Evolutionary conservation across 2,797 vertebrate species (phyloP).

Genomic region (Carapus acus): DNA sequence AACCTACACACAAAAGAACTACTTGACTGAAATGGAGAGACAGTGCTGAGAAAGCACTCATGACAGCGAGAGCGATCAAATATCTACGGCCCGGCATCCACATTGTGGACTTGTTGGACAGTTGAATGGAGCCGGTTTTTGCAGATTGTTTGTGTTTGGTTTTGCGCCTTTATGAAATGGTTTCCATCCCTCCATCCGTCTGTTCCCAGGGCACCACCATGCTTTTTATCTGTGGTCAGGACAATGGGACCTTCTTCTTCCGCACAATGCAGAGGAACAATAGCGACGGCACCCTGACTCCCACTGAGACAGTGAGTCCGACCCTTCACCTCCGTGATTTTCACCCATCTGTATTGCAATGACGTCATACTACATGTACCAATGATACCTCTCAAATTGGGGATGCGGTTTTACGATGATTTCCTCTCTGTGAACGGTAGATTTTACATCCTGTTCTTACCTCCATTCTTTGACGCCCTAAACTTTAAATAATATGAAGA

Average conservation of each 20-base stretch:
- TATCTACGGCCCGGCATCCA: background rate
- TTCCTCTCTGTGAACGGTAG: no score
- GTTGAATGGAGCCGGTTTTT: background rate
- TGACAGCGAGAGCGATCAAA: no score
- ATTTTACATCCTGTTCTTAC: no score
- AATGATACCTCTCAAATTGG: no score
- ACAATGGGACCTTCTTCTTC: conserved; percentile 17
- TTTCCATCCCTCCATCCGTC: background rate
- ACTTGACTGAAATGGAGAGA: no score
- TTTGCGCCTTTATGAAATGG: background rate
- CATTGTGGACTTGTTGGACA: background rate
- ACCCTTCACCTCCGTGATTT: background rate
- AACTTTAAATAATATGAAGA: no score
- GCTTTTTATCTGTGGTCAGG: conserved; percentile 41
- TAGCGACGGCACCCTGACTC: rapidly evolving
- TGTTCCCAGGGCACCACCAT: conserved; percentile 21
- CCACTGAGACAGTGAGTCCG: conserved; percentile 8
- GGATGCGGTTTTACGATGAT: no score
- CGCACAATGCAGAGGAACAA: background rate
- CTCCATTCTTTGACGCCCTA: no score
- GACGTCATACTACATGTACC: no score
- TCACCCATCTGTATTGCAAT: background rate
- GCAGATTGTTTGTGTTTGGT: no score
- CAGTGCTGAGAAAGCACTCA: no score
- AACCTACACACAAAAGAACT: no score